Percentiles rank a stretch among this genome's conserved stretches.
These are phyloP conservation scores for Drosophila willistoni DNA, from an alignment of 1,140 invertebrate genomes.

Conservation along the genomic window DNA sequence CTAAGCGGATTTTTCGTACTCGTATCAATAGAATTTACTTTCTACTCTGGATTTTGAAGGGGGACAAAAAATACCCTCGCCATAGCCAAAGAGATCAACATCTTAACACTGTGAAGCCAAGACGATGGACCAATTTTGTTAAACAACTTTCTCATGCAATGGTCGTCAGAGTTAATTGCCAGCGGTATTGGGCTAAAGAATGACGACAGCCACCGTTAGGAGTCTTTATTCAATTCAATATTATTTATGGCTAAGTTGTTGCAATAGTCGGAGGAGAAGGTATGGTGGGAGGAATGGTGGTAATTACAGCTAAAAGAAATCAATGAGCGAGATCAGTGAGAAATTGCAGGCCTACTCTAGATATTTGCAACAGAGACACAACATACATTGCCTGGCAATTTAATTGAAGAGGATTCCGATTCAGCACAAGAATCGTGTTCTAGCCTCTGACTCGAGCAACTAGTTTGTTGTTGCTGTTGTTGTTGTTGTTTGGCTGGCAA, in stretches of 20 bases:
- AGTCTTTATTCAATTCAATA: constrained; percentile 59
- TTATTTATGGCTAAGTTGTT: constrained; percentile 59
- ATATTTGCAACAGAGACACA: constrained; percentile 44
- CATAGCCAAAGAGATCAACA: constrained; percentile 14
- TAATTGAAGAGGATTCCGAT: constrained; percentile 71
- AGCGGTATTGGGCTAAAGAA: constrained; percentile 54
- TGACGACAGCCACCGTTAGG: constrained; percentile 56
- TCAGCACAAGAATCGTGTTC: constrained; percentile 53
- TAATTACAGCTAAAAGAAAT: constrained; percentile 81
- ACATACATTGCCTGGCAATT: constrained; percentile 44
- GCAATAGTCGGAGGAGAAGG: too few species aligned
- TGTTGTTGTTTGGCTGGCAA: not conserved
- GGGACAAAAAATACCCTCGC: constrained; percentile 21
- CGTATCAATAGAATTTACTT: constrained; percentile 68
- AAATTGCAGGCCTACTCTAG: constrained; percentile 78
- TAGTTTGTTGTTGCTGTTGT: constrained; percentile 1
- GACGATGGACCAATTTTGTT: constrained; percentile 58
- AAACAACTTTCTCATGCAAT: constrained; percentile 75
- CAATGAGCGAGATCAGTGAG: constrained; percentile 71
- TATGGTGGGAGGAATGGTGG: constrained; percentile 2
- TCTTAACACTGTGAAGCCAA: not conserved
- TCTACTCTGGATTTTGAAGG: constrained; percentile 70
- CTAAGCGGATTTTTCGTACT: constrained; percentile 60
- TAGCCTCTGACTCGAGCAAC: constrained; percentile 25
- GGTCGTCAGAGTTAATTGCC: constrained; percentile 64